A percentile compares a stretch with the other conserved stretches of the same genome.
phyloP scores from a whole-genome alignment of 2,797 vertebrate species.

The Amblyopsis hoosieri region DNA sequence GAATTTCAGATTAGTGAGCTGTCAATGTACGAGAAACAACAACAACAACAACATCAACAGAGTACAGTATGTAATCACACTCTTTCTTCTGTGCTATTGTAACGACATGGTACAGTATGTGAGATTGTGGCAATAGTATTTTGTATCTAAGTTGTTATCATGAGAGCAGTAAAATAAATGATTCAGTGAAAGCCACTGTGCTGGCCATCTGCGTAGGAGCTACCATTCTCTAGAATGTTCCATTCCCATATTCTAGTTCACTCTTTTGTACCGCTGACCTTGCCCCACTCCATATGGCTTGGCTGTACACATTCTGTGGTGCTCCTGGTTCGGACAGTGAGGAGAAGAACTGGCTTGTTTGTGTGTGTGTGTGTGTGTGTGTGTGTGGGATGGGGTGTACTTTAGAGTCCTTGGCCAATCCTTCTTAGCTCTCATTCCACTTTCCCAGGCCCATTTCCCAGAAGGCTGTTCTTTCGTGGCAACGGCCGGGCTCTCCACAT shows the following conservation, averaged over 20 bases:
- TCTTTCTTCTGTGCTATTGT: constrained; percentile 16
- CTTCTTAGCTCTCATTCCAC: constrained; percentile 40
- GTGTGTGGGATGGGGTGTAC: constrained; percentile 17
- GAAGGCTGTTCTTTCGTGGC: constrained; percentile 64
- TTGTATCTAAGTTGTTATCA: constrained; percentile 30
- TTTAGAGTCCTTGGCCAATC: constrained; percentile 8
- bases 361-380: background rate
- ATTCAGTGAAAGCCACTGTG: constrained; percentile 62
- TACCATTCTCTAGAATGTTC: constrained; percentile 41
- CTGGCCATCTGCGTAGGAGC: constrained; percentile 71
- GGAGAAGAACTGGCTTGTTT: constrained; percentile 49
- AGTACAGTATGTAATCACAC: background rate
- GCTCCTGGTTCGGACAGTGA: constrained; percentile 47
- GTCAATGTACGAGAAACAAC: constrained; percentile 34
- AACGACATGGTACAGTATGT: constrained; percentile 34
- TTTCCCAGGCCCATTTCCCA: constrained; percentile 67
- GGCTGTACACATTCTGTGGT: constrained; percentile 46
- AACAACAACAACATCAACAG: constrained; percentile 19
- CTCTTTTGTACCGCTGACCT: constrained; percentile 47
- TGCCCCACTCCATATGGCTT: constrained; percentile 57
- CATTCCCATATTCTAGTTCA: constrained; percentile 53
- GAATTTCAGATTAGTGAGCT: constrained; percentile 37
- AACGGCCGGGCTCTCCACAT: constrained; percentile 59
- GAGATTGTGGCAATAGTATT: constrained; percentile 43
- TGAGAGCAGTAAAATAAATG: constrained; percentile 54